phyloP scores from a whole-genome alignment of 2,888 invertebrate species.

The Caenorhabditis sp. region DNA sequence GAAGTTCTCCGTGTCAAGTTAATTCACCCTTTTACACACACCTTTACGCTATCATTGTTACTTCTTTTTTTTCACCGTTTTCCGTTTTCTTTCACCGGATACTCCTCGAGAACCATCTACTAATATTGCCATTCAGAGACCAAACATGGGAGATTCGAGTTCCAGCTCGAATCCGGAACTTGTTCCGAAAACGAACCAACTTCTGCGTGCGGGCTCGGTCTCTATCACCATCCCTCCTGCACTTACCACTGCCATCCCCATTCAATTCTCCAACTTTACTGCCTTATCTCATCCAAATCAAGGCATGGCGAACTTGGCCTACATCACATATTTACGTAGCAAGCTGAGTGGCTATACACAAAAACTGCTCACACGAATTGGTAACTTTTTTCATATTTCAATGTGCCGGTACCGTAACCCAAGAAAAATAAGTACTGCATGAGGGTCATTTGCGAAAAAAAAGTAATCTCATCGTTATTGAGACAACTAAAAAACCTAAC shows the following conservation, averaged over 20 bases:
- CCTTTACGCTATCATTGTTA: slow-evolving; percentile 24
- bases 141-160: slow-evolving; percentile 42
- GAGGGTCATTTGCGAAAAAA: slow-evolving; percentile 29
- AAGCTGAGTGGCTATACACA: slow-evolving; percentile 33
- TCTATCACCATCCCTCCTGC: too few relatives aligned
- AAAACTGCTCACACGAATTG: background rate
- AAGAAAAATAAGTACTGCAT: background rate
- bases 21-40: slow-evolving; percentile 25
- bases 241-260: background rate
- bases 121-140: slow-evolving; percentile 2
- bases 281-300: background rate
- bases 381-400: slow-evolving; percentile 38
- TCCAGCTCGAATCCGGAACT: background rate
- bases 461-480: slow-evolving; percentile 49
- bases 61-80: background rate
- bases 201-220: too few relatives aligned
- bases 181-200: background rate
- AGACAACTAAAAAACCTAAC: slow-evolving; percentile 39
- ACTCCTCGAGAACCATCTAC: background rate
- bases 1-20: slow-evolving; percentile 20
- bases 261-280: background rate
- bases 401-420: too few relatives aligned
- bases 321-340: slow-evolving; percentile 32
- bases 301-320: slow-evolving; percentile 44
- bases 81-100: background rate